Base-by-base conservation (phyloP, 1,140 invertebrate species). In the Drosophila arawakana region DNA sequence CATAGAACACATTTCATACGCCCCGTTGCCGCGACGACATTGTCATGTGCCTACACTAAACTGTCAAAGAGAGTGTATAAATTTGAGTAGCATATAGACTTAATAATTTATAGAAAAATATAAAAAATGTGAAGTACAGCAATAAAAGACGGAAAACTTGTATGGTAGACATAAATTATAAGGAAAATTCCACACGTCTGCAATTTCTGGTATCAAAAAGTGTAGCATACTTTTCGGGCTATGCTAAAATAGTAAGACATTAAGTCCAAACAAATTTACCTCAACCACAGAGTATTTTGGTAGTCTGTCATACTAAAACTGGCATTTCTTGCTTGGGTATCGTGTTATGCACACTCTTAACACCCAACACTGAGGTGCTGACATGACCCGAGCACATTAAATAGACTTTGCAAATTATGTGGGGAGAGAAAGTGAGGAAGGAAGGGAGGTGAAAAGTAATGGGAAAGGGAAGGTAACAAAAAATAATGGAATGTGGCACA, bases 341-440 rank as follows among this genome's bases (percentile, higher is more conserved):
- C 54, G 37, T 72, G 39, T 63, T 71, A 59, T 71, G 67, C 54
- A 63, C 54, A 63, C 67, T 30, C 41, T 74, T 58, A 69, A 73
- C 54, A 55, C 82, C 61, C 49, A 46, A 25, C 46, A 44, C 49
- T 72, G 52, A 80, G 80, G 69, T 80, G 77, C 61, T 71, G 82
- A 72, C 83, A 86, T 75, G 78, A 80, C 76, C 57, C 66, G 69
- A 59, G 49, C 71, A 72, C 70, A 80, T 80, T 88, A 80, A 88
- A 89, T 83, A 78, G 73, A 75, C 83, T 67, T 61, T 60, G 72
- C 55, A 85, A 79, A 71, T 70, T 73, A 75, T 58, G 39, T 58
- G 59, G 25, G 6, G 25, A 30, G 25, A 54, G 25, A 3, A 67
- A 15, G 44, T 47, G 65, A 37, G 44, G 8, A 8, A 37, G 15